Base-by-base conservation (phyloP, 2,797 vertebrate genomes). In the Brachymystax lenok region DNA sequence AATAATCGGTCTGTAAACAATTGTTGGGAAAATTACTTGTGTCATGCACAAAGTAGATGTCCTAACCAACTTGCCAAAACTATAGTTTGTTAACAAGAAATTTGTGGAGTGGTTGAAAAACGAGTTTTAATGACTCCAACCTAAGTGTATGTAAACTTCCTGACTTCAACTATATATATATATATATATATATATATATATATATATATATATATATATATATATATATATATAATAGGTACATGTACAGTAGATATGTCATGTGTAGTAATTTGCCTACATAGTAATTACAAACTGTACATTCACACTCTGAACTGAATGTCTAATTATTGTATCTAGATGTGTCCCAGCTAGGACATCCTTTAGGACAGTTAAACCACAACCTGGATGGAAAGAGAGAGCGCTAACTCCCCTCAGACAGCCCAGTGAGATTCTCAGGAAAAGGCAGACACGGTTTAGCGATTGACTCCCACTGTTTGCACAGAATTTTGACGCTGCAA, bases 401-500 rank as follows among this genome's bases (percentile, higher is more conserved):
- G 21, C 24, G 35, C 21, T 46, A 1, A 27, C 13, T 74, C 74
- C 71, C 73, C 69, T 80, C 46, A 84, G 86, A 85, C 86, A 81
- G 83, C 27, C 19, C 50, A 0, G 59, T 52, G n/a, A 78, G 59
- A 66, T 69, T 71, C 30, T 19, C 69, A 51, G 28, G 12, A 73
- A 83, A 77, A 76, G 82, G 61, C 69, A 83, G 90, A 87, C 80
- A 56, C n/a, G 85, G 85, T 89, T 94, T 92, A 91, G 89, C 93
- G 91, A 85, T 89, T 94, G 91, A 78, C 93, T 91, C 86, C 88
- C 80, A 94, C 24, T 85, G 83, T 97, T 96, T 96, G 93, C 82
- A 88, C 90, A 85, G 93, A 86, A 87, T 93, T 93, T 93, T 97
- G 87, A 91, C 94, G 81, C 90, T 85, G 88, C 82, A 66, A 86